Conservation (phyloP, 2,888 invertebrate genomes). For the Cinara cedri region DNA sequence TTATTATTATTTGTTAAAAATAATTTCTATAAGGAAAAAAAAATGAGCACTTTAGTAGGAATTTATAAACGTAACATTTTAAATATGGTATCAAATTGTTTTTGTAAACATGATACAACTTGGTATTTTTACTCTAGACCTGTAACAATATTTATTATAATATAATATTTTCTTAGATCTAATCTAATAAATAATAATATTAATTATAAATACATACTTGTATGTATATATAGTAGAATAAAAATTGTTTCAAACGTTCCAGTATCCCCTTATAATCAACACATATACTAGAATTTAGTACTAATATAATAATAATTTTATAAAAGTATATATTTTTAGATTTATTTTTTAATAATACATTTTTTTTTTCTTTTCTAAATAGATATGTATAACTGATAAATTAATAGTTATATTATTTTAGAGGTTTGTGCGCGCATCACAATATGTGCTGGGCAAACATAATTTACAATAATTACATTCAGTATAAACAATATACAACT, state of each 20-base stretch:
- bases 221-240: constrained; percentile 12
- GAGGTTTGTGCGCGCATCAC: neutral
- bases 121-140: constrained; percentile 9
- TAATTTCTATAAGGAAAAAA: no score
- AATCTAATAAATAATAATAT: constrained; percentile 24
- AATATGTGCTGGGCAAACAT: neutral
- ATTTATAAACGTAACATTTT: no score
- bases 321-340: constrained; percentile 33
- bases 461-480: neutral
- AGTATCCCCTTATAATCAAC: constrained; percentile 12
- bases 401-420: constrained; percentile 36
- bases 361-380: constrained; percentile 16
- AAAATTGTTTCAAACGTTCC: constrained; percentile 3
- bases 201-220: constrained; percentile 9
- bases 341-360: neutral
- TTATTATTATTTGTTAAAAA: no score
- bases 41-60: no score
- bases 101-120: constrained; percentile 3
- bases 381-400: constrained; percentile 13
- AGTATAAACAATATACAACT: neutral
- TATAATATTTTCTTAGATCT: constrained; percentile 20
- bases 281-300: constrained; percentile 25
- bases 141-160: no score
- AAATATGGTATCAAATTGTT: neutral
- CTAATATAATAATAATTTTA: constrained; percentile 43